Conservation (phyloP, 2,797 vertebrate genomes). For the Rhinatrema bivittatum region DNA sequence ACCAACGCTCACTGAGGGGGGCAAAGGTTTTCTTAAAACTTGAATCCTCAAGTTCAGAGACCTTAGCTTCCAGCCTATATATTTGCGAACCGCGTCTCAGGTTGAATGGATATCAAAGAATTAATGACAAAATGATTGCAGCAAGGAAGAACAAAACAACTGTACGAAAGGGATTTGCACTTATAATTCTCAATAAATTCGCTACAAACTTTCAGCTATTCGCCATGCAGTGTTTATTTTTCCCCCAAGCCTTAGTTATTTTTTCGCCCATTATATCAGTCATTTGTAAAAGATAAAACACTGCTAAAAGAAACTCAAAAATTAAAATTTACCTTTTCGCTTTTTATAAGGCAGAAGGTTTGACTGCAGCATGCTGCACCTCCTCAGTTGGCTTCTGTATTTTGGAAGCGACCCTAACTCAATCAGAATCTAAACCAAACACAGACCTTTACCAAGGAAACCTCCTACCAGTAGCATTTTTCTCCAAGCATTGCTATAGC, state of each 20-base stretch:
- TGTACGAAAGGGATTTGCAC: too few species aligned
- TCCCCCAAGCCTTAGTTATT: background rate
- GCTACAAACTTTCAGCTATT: too few species aligned
- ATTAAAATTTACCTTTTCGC: conserved; percentile 37
- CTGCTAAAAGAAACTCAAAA: background rate
- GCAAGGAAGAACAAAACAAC: too few species aligned
- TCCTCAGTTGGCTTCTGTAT: conserved; percentile 31
- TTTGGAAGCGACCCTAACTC: conserved; percentile 43
- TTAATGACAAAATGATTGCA: too few species aligned
- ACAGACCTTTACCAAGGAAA: conserved; percentile 32
- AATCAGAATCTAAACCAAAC: conserved; percentile 34
- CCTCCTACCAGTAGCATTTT: conserved; percentile 1
- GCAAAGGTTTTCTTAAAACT: too few species aligned
- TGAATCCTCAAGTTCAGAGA: too few species aligned
- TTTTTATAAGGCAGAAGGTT: conserved; percentile 30
- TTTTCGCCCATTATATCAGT: background rate
- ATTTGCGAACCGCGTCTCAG: too few species aligned
- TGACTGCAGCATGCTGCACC: conserved; percentile 43
- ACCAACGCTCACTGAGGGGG: too few species aligned
- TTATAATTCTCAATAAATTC: too few species aligned
- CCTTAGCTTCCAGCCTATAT: too few species aligned
- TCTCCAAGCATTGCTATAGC: conserved; percentile 21
- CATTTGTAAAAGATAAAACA: too few species aligned
- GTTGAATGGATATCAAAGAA: too few species aligned
- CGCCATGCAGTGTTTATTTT: background rate